Evolutionary conservation across 1,140 invertebrate genomes (phyloP), one percentile per base, ranked within the genome.

Genomic region (Delia radicum): DNA sequence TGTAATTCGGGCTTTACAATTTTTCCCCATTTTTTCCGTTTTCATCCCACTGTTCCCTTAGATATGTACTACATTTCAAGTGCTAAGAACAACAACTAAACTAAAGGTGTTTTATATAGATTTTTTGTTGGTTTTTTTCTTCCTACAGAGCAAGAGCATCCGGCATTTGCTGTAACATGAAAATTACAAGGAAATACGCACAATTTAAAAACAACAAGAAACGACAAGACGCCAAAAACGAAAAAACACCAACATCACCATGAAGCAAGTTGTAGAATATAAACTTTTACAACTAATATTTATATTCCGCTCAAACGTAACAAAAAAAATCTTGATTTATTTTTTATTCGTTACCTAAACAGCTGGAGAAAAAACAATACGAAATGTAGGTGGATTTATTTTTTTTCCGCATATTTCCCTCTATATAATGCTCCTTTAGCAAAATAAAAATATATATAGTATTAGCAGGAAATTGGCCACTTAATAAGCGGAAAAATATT

Each of bases 121-220:
- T 55, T 2, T 55, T 55, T 37, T 37, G 6, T 37, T 37, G 6
- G 13, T 37, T 37, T 6, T 37, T 7, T 21, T 21, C 48, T 55
- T 42, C 37, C 12, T 42, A 10, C 10, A 42, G 8, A 10, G n/a
- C n/a, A 18, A 31, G 21, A 69, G 29, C 65, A 69, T 69, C 65
- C 65, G 65, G 65, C 29, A 69, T 69, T 69, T 33, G 29, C 10
- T 3, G 65, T 31, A 67, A 67, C 29, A 31, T 31, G 28, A 67
- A 67, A 67, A 31, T 67, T 67, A 67, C 63, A 69, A 69, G 65
- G 65, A 69, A 69, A 69, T 69, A 69, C 65, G 65, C 65, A 69
- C 29, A 69, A 33, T 69, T 69, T 69, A 69, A 2, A 33, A 69
- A 12, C 65, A 69, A 33, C n/a, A 69, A 18, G 12, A 69, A 69